Evolutionary conservation across 2,797 vertebrate genomes (phyloP).

Genomic region (Lophotriccus pileatus): DNA sequence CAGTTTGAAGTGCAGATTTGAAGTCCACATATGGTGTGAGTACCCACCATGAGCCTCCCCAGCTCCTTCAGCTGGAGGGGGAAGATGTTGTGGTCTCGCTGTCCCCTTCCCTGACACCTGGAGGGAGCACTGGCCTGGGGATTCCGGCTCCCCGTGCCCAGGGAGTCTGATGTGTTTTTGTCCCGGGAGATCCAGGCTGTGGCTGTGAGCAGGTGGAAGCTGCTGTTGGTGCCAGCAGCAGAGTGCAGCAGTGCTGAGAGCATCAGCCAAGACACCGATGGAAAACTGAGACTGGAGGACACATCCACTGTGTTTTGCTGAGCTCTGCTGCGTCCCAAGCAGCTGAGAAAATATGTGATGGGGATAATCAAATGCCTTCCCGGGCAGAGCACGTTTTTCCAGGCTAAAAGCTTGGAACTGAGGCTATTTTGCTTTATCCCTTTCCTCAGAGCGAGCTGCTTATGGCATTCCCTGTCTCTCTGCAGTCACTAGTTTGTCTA

Average conservation of each 20-base stretch:
- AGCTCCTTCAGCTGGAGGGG: not conserved
- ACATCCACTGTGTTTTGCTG: not conserved
- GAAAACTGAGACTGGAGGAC: not conserved
- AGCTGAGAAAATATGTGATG: not conserved
- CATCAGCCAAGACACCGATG: not conserved
- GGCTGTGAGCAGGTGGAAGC: not conserved
- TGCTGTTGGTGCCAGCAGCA: not conserved
- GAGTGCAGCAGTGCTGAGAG: not conserved
- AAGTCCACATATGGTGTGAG: not conserved
- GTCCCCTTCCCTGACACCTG: not conserved
- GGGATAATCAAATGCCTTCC: not conserved
- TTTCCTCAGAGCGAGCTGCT: not conserved
- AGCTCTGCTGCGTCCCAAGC: not conserved
- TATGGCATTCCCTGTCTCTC: not conserved
- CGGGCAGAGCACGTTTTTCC: not conserved
- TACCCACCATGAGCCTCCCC: not conserved
- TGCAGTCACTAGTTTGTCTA: constrained; percentile 38
- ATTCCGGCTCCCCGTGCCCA: not conserved
- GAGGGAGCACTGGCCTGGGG: not conserved
- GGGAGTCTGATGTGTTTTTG: not conserved
- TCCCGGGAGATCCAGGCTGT: not conserved
- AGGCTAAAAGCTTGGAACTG: not conserved
- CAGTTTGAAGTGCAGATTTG: not conserved
- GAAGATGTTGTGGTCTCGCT: not conserved
- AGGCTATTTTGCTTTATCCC: not conserved